A percentile compares a stretch with the other conserved stretches of the same genome.
These are phyloP conservation scores for Mormyrus proboscirostris DNA, from an alignment of 2,797 vertebrate genomes.

Conservation along the genomic window DNA sequence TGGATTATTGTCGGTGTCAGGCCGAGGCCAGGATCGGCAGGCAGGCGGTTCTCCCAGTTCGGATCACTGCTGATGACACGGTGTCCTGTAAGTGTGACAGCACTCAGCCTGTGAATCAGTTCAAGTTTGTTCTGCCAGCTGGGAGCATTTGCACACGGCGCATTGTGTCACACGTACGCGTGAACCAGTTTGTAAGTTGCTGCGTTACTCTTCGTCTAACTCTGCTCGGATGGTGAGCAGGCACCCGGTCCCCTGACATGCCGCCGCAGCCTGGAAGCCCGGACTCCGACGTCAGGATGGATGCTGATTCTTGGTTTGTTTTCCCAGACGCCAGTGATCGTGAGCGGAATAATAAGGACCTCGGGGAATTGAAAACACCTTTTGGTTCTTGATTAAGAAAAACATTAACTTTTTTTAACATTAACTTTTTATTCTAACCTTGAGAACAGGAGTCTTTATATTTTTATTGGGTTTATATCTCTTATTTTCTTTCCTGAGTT, in stretches of 20 bases:
- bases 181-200: neutral
- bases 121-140: neutral
- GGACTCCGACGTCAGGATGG: constrained; percentile 4
- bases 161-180: neutral
- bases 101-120: neutral
- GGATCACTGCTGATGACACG: neutral
- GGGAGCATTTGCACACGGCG: neutral
- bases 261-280: neutral
- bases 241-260: neutral
- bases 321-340: constrained; percentile 10
- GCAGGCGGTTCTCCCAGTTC: neutral
- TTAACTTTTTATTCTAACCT: neutral
- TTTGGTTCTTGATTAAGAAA: neutral
- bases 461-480: neutral
- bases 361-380: neutral
- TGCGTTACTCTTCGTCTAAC: neutral
- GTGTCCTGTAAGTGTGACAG: constrained; percentile 8
- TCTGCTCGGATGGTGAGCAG: neutral
- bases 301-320: neutral
- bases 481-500: neutral
- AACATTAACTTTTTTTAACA: neutral
- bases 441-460: neutral
- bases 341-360: constrained; percentile 28
- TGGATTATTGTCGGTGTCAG: neutral
- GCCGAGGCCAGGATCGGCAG: neutral